Base-by-base conservation (phyloP, 2,797 vertebrate genomes). In the Lithobates sylvaticus region DNA sequence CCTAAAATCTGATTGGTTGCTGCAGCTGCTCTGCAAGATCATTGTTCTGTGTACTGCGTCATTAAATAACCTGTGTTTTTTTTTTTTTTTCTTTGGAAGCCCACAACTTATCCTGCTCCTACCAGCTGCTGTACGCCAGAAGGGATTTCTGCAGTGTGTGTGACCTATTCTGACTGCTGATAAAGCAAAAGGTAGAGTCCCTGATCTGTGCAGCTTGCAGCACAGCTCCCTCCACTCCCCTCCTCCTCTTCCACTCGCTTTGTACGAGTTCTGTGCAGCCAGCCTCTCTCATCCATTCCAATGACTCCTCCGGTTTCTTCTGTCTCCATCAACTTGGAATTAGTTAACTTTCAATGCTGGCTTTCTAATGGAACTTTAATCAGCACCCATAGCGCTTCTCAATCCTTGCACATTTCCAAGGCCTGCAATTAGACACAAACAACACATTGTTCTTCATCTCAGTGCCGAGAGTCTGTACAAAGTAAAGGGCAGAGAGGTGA, bases 91-190 rank as follows among this genome's bases (percentile, higher is more conserved):
- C 15, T 47, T 13, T 15, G 15, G 47, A 54, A 54, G 3, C 50
- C 50, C 50, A 18, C 50, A 54, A 54, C 16, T 54, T 13, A 71
- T 23, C 7, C 69, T 36, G 69, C 18, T n/a, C n/a, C 64, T 44
- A 32, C 42, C 78, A 47, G 61, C 36, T 47, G n/a, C 77, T 23
- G 26, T 21, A 5, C 26, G 67, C 78, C 72, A 54, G 23, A 10
- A 84, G 83, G 47, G n/a, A 70, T 44, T 84, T 74, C 83, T 84
- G 74, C 75, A 84, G 61, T 58, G 23, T 83, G 61, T 70, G 82
- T 84, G 83, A 76, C 82, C 73, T 84, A 81, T 81, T 58, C 78
- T n/a, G n/a, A 29, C n/a, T 82, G 80, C 80, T 82, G 80, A 82
- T 65, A 27, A 42, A 74, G 80, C 80, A 82, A 29, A 82, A 74